Conservation (phyloP, 2,888 invertebrate genomes). For the Caenorhabditis drosophilae region DNA sequence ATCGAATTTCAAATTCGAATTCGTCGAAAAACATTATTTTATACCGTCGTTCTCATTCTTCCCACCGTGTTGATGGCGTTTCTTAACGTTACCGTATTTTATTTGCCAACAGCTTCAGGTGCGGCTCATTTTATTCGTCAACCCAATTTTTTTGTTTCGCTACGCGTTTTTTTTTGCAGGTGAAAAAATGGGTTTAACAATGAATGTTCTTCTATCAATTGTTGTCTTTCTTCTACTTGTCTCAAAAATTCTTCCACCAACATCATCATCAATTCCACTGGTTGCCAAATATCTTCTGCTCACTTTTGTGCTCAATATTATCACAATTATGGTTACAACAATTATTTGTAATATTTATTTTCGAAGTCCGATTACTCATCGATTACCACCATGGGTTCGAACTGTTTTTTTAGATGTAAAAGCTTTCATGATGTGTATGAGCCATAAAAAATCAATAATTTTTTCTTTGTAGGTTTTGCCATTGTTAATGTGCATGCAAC, state of each 20-base stretch:
- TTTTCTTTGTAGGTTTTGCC: conserved; percentile 78
- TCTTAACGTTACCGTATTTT: conserved; percentile 96
- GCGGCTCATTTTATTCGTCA: conserved; percentile 68
- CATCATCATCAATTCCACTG: conserved; percentile 89
- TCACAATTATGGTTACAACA: conserved; percentile 97
- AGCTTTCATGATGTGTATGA: background rate
- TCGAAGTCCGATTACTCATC: conserved; percentile 92
- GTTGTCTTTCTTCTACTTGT: conserved; percentile 98
- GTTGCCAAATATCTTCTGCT: conserved; percentile 94
- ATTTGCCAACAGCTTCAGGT: conserved; percentile 86
- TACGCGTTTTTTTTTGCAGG: no score
- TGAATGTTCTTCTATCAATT: conserved; percentile 97
- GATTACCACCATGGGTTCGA: conserved; percentile 95
- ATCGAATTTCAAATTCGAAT: conserved; percentile 67
- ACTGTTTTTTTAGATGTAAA: conserved; percentile 85
- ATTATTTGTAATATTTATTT: conserved; percentile 99
- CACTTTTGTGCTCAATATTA: conserved; percentile 99
- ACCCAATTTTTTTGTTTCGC: no score
- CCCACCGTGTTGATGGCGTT: conserved; percentile 99
- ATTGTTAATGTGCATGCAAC: conserved; percentile 88
- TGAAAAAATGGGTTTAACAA: conserved; percentile 75
- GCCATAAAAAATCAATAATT: background rate
- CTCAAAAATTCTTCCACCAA: conserved; percentile 97
- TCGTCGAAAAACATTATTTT: conserved; percentile 90
- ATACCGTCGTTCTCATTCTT: conserved; percentile 97